Evolutionary conservation across 2,888 invertebrate species (phyloP), one percentile per base, ranked within the genome.

Genomic region (Onchidella celtica): DNA sequence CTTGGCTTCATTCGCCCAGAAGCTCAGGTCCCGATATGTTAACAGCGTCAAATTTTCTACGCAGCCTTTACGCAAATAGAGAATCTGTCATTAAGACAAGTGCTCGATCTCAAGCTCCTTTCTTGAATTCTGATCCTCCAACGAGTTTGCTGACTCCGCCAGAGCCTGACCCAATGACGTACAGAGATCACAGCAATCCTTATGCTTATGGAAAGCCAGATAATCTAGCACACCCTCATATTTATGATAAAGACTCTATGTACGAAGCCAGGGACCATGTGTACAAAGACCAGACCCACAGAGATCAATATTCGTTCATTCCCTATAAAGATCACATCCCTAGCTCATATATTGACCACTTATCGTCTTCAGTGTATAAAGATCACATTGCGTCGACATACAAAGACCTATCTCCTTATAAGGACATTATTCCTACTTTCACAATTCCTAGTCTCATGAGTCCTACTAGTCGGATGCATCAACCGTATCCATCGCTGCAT

Each of bases 61-160:
- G 98, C 36, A 98, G 98, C 92, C 94, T 98, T 1, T 98, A 98
- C 92, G 97, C 97, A 24, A 98, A 97, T 91, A 95, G 98, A 66
- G 98, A 98, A 93, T 98, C 98, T 91, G 98, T 98, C 21, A 98
- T 98, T 87, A 95, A 98, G 47, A 97, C 98, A 40, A 91, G 88
- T 84, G 57, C 74, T 17, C 6, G 96, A 96, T 11, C 86, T 83
- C 47, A 89, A 88, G 61, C 88, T 88, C 29, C 87, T 47, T 87
- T 70, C 85, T 84, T 61, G 57, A 88, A 59, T 69, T 70, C 32
- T 24, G 79, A 75, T 40, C 80, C 78, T 36, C 84, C 74, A 14
- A 65, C 74, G 17, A 75, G 61, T 27, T 66, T 82, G 21, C 75
- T 76, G 36, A 79, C 66, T 2, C 78, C 75, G 14, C 78, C 75